Percentiles rank a stretch among this genome's conserved stretches.
These are phyloP conservation scores for Ectemnius continuus DNA, from an alignment of 2,888 invertebrate genomes.

Conservation along the genomic window DNA sequence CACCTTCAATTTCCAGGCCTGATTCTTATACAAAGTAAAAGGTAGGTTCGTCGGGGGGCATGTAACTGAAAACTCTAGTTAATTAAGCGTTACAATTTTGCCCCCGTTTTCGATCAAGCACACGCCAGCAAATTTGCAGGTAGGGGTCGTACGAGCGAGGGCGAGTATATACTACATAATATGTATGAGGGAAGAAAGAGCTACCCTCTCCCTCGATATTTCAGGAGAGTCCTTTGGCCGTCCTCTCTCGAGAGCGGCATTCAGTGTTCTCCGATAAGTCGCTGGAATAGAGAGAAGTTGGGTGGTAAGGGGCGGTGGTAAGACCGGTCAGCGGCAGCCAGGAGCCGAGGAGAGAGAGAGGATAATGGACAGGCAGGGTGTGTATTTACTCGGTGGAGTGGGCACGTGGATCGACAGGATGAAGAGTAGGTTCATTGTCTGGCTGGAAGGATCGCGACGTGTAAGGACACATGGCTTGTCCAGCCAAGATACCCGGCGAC, in stretches of 20 bases:
- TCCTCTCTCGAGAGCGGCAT: conserved; percentile 6
- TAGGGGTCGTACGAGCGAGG: no score
- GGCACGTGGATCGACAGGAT: conserved; percentile 64
- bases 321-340: conserved; percentile 18
- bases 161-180: no score
- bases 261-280: conserved; percentile 35
- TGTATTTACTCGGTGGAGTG: conserved; percentile 53
- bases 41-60: no score
- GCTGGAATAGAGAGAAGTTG: conserved; percentile 31
- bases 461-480: conserved; percentile 50
- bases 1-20: no score
- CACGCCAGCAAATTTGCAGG: no score
- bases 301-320: conserved; percentile 6
- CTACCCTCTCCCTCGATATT: background rate
- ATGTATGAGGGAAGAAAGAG: no score
- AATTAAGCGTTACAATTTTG: no score
- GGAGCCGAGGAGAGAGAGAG: conserved; percentile 30
- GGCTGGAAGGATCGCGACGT: conserved; percentile 42
- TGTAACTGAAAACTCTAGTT: no score
- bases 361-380: conserved; percentile 51
- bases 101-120: no score
- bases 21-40: no score
- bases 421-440: conserved; percentile 68
- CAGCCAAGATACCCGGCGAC: conserved; percentile 26
- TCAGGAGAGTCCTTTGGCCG: background rate